A percentile compares a stretch with the other conserved stretches of the same genome.
Evolutionary conservation across 2,113 vertebrate genomes (phyloP).

Genomic region (Sinocyclocheilus anshuiensis): DNA sequence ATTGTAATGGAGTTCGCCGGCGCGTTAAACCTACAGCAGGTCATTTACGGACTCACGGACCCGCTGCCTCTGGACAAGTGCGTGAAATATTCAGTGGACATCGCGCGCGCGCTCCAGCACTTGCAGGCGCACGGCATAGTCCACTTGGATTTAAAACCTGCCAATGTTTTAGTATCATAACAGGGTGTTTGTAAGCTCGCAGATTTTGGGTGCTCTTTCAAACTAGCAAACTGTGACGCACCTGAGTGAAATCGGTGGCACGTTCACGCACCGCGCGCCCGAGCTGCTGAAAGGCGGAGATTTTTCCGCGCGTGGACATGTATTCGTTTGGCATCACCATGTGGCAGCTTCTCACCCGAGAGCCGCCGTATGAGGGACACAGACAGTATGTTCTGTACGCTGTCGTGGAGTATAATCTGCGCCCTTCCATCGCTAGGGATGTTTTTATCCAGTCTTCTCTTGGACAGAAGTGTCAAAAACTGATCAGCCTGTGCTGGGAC

Average conservation of each 20-base stretch:
- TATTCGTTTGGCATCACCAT: conserved; percentile 90
- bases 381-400: conserved; percentile 88
- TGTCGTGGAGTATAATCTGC: conserved; percentile 85
- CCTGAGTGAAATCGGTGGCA: no score
- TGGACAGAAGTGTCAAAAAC: conserved; percentile 11
- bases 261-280: no score
- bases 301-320: conserved; percentile 83
- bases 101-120: conserved; percentile 80
- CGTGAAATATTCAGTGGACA: conserved; percentile 77
- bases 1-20: conserved; percentile 94
- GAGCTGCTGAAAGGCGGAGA: conserved; percentile 86
- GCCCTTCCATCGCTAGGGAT: conserved; percentile 72
- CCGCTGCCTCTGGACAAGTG: conserved; percentile 61
- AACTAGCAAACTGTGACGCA: no score
- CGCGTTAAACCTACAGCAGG: conserved; percentile 80
- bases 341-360: conserved; percentile 86
- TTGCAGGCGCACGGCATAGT: conserved; percentile 83
- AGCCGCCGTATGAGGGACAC: conserved; percentile 85
- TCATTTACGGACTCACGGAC: conserved; percentile 84
- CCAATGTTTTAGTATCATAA: conserved; percentile 85
- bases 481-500: conserved; percentile 50
- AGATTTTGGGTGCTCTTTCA: no score
- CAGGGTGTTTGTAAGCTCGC: no score
- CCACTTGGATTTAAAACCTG: conserved; percentile 93
- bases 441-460: conserved; percentile 1